phyloP scores from a whole-genome alignment of 2,113 vertebrate genomes.

The Aix galericulata region DNA sequence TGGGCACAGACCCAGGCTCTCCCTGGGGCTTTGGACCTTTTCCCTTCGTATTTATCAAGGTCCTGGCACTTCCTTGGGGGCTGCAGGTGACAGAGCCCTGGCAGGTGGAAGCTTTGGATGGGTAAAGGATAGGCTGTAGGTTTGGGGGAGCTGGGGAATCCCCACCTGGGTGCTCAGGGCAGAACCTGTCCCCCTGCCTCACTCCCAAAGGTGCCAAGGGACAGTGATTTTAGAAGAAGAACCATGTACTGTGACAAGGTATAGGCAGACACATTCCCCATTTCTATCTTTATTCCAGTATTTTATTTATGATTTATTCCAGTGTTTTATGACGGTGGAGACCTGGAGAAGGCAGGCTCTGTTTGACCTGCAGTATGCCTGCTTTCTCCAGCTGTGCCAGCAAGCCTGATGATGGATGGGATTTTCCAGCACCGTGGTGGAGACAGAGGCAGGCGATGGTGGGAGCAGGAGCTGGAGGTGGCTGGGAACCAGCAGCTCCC shows the following conservation, averaged over 20 bases:
- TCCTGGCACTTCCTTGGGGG: not conserved
- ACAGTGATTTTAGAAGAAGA: not conserved
- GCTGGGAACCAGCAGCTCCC: not conserved
- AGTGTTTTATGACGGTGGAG: not conserved
- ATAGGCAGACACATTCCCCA: not conserved
- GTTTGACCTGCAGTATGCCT: fast-evolving
- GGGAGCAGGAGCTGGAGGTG: not conserved
- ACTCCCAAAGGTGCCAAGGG: not conserved
- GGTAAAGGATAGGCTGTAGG: not conserved
- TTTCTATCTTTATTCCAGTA: not conserved
- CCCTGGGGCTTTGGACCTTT: not conserved
- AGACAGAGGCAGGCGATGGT: not conserved
- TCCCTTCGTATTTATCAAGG: no score
- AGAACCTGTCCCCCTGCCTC: no score
- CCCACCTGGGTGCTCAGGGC: fast-evolving
- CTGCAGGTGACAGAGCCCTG: not conserved
- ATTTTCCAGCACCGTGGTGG: not conserved
- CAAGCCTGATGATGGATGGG: not conserved
- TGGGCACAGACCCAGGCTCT: not conserved
- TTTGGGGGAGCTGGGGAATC: not conserved
- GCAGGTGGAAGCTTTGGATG: not conserved
- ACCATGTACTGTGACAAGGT: no score
- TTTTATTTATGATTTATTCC: not conserved
- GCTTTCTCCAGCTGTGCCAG: not conserved
- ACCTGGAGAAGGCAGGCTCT: not conserved